Evolutionary conservation across 2,113 vertebrate genomes (phyloP), one percentile per base, ranked within the genome.

Genomic region (Podiceps cristatus): DNA sequence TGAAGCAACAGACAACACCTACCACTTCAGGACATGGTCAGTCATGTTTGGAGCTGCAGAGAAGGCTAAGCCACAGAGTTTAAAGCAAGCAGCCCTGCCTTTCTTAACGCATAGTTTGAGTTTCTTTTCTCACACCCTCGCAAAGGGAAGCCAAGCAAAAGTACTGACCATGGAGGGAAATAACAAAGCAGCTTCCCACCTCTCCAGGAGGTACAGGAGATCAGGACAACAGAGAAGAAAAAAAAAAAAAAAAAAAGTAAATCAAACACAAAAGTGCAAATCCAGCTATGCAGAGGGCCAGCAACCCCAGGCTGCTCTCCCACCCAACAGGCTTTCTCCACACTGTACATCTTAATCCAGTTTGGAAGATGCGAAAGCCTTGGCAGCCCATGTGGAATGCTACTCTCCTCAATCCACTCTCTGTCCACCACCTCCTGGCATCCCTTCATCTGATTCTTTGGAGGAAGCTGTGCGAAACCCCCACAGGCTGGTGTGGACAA

Each of bases 31-130:
- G 40, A 55, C 4, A 1, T 7, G 20, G 86, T 60, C 35, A 71
- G 50, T 59, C 47, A 24, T 2, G 11, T 11, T 37, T 11, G 3
- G 47, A 78, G 37, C 66, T 60, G 49, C 3, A 92, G 17, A 56
- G 37, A 40, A 67, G 52, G 33, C 62, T 47, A 35, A 67, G 28
- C 40, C 40, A 29, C 4, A 55, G 10, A 45, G 7, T 28, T 8
- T 14, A 75, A 67, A 53, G 37, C 9, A 72, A n/a, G 44, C 28
- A 75, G 35, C 69, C 45, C 49, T 53, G 40, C 45, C 31, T 75
- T 69, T 53, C 42, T 40, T 59, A 53, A 28, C 5, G 18, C 27
- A 45, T 3, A 29, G 1, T 33, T 10, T 0, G 1, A 73, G 50
- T 76, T 86, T 67, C 15, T 71, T 18, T 67, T 37, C 67, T 90